Percentiles rank a stretch among this genome's conserved stretches.
These are phyloP conservation scores for Apamea epomidion DNA, from an alignment of 2,888 invertebrate species.

Conservation along the genomic window DNA sequence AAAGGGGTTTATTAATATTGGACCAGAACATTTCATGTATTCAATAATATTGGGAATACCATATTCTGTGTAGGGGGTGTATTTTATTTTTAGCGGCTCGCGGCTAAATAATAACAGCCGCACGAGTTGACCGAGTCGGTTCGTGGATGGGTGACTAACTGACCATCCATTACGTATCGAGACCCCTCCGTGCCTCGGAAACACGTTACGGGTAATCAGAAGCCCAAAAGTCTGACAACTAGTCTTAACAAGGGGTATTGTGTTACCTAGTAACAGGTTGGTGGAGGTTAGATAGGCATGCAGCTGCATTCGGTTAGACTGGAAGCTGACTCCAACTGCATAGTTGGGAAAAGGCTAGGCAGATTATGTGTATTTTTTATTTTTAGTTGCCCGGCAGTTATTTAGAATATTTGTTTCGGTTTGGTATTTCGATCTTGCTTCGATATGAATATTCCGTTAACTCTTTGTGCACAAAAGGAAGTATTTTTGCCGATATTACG, in stretches of 20 bases:
- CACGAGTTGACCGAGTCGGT: too few species aligned
- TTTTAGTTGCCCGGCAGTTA: not conserved
- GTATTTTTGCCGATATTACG: not conserved
- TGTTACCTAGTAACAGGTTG: not conserved
- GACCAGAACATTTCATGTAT: not conserved
- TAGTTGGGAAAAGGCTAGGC: not conserved
- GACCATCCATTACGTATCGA: not conserved
- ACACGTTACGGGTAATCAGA: not conserved
- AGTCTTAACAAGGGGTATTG: not conserved
- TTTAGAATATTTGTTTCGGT: constrained; percentile 6
- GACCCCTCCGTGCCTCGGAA: too few species aligned
- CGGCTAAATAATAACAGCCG: not conserved
- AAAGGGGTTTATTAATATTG: not conserved
- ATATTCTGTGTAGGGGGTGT: not conserved
- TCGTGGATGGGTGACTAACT: not conserved
- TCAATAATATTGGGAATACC: not conserved
- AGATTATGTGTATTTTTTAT: not conserved
- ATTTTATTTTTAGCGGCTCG: not conserved
- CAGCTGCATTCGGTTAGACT: not conserved
- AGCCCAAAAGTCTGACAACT: not conserved
- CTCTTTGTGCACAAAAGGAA: constrained; percentile 16
- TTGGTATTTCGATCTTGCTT: constrained; percentile 16
- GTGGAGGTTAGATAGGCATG: not conserved
- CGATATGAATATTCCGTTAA: constrained; percentile 12
- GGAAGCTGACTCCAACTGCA: not conserved